Conservation (phyloP, 2,797 vertebrate genomes). For the Mus caroli region DNA sequence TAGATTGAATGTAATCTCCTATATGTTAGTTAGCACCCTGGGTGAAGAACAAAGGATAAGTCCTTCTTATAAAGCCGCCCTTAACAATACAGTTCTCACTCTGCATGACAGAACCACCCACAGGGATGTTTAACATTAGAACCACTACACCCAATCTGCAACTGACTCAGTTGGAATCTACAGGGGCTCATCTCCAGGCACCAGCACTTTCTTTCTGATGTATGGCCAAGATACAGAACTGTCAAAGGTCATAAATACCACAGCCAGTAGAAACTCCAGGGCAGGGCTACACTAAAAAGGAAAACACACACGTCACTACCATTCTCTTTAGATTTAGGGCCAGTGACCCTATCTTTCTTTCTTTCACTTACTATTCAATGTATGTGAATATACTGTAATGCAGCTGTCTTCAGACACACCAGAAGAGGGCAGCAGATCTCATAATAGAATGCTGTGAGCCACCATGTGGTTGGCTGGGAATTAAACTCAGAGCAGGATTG, state of each 20-base stretch:
- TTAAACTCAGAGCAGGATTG: background rate
- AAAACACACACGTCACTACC: background rate
- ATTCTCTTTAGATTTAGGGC: constrained; percentile 4
- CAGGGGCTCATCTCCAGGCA: background rate
- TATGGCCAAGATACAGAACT: background rate
- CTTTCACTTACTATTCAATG: too few species aligned
- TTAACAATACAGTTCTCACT: background rate
- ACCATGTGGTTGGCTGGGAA: background rate
- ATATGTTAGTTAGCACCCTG: background rate
- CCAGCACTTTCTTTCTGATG: constrained; percentile 6
- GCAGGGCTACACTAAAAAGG: constrained; percentile 24
- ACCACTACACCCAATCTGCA: background rate
- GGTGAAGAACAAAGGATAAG: background rate
- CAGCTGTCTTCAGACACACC: too few species aligned
- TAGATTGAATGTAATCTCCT: background rate
- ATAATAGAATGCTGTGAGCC: background rate
- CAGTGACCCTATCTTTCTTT: background rate
- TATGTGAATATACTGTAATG: too few species aligned
- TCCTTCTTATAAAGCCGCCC: background rate
- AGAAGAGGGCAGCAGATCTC: background rate
- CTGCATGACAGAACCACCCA: background rate
- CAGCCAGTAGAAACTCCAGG: constrained; percentile 4
- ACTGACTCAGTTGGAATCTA: background rate
- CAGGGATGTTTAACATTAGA: background rate
- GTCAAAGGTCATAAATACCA: background rate